Base-by-base conservation (phyloP, 2,797 vertebrate species). In the Xenentodon cancila region DNA sequence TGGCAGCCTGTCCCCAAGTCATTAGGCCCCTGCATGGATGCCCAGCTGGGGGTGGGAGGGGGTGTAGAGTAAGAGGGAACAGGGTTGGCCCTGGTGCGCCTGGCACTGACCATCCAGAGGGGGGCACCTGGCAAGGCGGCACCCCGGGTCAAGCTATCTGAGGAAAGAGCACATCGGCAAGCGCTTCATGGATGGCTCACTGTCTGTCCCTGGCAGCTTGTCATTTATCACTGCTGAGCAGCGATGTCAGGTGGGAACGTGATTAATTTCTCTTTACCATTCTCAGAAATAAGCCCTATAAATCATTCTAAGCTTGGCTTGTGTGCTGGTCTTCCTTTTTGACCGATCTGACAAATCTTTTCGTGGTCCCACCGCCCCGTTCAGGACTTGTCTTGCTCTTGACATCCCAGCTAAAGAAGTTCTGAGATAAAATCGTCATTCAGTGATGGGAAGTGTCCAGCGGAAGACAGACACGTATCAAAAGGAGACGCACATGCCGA, bases 211-310 rank as follows among this genome's bases (percentile, higher is more conserved):
- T 93, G 92, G 90, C 93, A 93, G 91, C 84, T 90, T 87, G 90
- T 94, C 93, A 93, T 94, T 91, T 94, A 93, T 94, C 94, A 94
- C 86, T 84, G 89, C 85, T 91, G 91, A 93, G 90, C 90, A 91
- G 88, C 61, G 60, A 81, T 90, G 90, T 93, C 94, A 94, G 92
- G 90, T 93, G 92, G 88, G 92, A 91, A 80, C 77, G 81, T 93
- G 93, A 94, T 94, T 94, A 93, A 94, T 94, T 93, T 92, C 85
- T 88, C 92, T 93, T 94, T 92, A 93, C 92, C 90, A 92, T 92
- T 92, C 93, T 93, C 89, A 93, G 93, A 94, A 94, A 94, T 93
- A 94, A 93, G 93, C 84, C 83, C 92, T 90, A 94, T 94, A 94
- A 94, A 94, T 94, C 94, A 94, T 92, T 77, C 84, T 77, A 87